Percentiles rank a stretch among this genome's conserved stretches.
Conservation (phyloP, 2,113 vertebrate genomes). For the Zingel zingel region DNA sequence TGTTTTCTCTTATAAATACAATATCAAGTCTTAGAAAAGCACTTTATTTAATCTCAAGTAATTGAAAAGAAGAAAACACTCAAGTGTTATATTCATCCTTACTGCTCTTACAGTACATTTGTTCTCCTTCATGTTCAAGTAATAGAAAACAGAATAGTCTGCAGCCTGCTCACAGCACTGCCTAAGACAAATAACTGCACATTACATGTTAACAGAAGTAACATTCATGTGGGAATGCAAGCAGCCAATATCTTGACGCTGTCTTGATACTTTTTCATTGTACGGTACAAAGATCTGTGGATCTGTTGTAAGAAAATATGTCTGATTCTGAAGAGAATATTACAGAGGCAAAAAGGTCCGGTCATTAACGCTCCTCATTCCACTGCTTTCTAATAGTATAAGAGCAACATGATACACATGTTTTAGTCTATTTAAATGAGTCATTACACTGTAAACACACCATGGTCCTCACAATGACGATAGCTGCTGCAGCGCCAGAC, state of each 20-base stretch:
- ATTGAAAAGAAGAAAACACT: slow-evolving; percentile 69
- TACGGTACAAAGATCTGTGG: slow-evolving; percentile 49
- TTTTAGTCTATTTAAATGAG: slow-evolving; percentile 11
- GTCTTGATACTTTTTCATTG: not conserved
- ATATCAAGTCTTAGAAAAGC: slow-evolving; percentile 62
- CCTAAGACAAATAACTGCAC: slow-evolving; percentile 67
- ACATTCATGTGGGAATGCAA: slow-evolving; percentile 69
- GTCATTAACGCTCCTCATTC: not conserved
- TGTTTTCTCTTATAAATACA: slow-evolving; percentile 51
- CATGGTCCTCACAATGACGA: slow-evolving; percentile 7
- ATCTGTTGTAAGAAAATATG: slow-evolving; percentile 74
- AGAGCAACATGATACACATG: not conserved
- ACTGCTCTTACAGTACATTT: slow-evolving; percentile 28
- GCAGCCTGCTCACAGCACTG: slow-evolving; percentile 52
- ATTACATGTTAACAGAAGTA: slow-evolving; percentile 57
- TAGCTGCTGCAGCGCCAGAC: slow-evolving; percentile 32
- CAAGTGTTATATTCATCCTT: slow-evolving; percentile 43
- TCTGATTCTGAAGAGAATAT: slow-evolving; percentile 45
- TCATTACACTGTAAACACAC: slow-evolving; percentile 30
- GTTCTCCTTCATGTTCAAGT: slow-evolving; percentile 63
- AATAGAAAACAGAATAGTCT: slow-evolving; percentile 70
- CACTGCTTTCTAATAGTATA: not conserved
- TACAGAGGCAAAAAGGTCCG: slow-evolving; percentile 21
- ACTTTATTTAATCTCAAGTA: slow-evolving; percentile 73
- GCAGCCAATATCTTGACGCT: slow-evolving; percentile 38